Evolutionary conservation across 2,888 invertebrate species (phyloP), one percentile per base, ranked within the genome.

Genomic region (Aproaerema taeniolella): DNA sequence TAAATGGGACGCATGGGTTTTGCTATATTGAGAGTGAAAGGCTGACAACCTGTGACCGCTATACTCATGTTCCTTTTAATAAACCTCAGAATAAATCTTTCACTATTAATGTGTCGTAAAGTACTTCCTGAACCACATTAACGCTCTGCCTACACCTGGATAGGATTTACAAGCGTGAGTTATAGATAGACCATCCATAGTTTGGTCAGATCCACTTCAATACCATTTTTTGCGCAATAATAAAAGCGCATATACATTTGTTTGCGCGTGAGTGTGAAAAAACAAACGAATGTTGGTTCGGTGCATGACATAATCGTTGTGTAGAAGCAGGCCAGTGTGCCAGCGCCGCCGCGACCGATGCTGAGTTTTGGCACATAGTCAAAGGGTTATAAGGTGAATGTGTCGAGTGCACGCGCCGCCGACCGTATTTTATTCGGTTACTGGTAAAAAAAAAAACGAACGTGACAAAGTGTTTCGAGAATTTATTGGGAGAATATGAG

Each of bases 231-330:
- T n/a, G n/a, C n/a, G n/a, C n/a, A 58, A 69, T 67, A 68, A 68
- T 67, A 68, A 69, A 71, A 65, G 56, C 55, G 54, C 55, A 67
- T 46, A 41, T 33, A 62, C 67, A 60, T 69, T 63, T 62, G 62
- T 66, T 63, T 58, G 58, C 49, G 55, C 13, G 49, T 50, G 61
- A 66, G 58, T 58, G 65, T 61, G 60, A 64, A 70, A 73, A 67
- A 78, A 74, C 61, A 72, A 71, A 75, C 68, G 61, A 61, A 61
- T 55, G 59, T 12, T n/a, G 31, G 16, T 15, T 13, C 64, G 66
- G 61, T 66, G 76, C 74, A 80, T 86, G 85, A 86, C 83, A 85
- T 81, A 85, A 86, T 80, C 83, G 67, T 77, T 65, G 53, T 57
- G 71, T 76, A 71, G 78, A 83, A 81, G 78, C 81, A 75, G 74